A percentile compares a stretch with the other conserved stretches of the same genome.
Conservation (phyloP, 2,113 vertebrate genomes). For the Telmatochromis sp. region DNA sequence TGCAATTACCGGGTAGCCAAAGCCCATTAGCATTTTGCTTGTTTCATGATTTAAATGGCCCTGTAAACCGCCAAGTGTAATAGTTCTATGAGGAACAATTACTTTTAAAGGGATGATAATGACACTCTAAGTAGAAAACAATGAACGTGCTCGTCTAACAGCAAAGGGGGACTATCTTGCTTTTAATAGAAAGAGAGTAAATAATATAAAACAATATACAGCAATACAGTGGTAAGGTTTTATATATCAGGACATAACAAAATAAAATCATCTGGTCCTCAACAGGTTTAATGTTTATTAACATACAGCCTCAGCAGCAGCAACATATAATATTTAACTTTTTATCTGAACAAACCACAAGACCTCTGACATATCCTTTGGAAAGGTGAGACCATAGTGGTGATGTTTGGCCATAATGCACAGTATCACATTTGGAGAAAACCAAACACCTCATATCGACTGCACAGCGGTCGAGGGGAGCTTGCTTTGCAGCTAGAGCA, state of each 20-base stretch:
- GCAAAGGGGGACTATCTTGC: background rate
- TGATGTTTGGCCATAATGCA: background rate
- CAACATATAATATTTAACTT: background rate
- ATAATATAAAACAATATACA: background rate
- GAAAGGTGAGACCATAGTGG: background rate
- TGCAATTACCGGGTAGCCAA: conserved; percentile 54
- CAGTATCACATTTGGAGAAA: background rate
- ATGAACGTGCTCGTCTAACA: conserved; percentile 6
- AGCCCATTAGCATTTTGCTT: conserved; percentile 65
- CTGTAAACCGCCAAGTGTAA: background rate
- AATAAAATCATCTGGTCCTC: background rate
- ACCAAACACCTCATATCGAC: background rate
- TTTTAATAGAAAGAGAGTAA: background rate
- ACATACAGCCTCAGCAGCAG: background rate
- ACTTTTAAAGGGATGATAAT: conserved; percentile 31
- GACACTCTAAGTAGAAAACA: conserved; percentile 10
- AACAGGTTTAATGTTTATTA: background rate
- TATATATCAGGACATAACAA: background rate
- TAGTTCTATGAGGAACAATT: conserved; percentile 25
- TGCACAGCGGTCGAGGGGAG: background rate
- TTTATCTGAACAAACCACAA: background rate
- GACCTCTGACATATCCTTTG: background rate
- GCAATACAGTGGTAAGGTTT: background rate
- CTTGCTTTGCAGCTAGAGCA: background rate
- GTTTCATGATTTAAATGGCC: conserved; percentile 45